Base-by-base conservation (phyloP, 2,888 invertebrate species). In the Seira sanloemensis region DNA sequence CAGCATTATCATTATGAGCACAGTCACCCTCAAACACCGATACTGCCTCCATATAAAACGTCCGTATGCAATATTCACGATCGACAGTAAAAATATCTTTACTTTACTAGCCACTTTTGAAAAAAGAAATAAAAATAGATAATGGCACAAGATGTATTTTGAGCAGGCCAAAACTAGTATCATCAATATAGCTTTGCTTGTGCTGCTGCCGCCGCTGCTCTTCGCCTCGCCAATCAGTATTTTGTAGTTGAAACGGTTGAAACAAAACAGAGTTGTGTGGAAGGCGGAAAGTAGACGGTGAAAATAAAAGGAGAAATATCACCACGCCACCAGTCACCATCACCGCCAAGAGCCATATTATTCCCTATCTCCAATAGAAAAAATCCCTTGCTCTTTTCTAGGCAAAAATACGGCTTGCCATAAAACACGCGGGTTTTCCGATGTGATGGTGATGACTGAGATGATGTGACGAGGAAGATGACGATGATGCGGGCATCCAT, bases 1-100 rank as follows among this genome's bases (percentile, higher is more conserved):
- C 65, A 19, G 65, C 65, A 65, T 19, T 23, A 65, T 65, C 65
- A 65, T 65, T 23, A 65, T 50, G 50, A 50, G 50, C 50, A 50
- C 50, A 50, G 50, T 50, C 50, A 50, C 50, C 50, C 50, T 50
- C 12, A 50, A 50, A 50, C 50, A 50, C 50, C n/a, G 50, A 50
- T 50, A 50, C 50, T 50, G 2, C 16, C n/a, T 7, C 50, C 50
- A 12, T 50, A 37, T 21, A 24, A 26, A 71, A 71, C 27, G 66
- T 21, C n/a, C 50, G 50, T 50, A 12, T 50, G n/a, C n/a, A n/a
- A n/a, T n/a, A n/a, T 50, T 50, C 50, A n/a, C 50, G 50, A 50
- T 50, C n/a, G 50, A 18, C 50, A 2, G 50, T 50, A 50, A 50
- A 50, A 50, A 12, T 12, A 50, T 2, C 50, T 50, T 37, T n/a